A percentile compares a stretch with the other conserved stretches of the same genome.
These are phyloP conservation scores for Carassius auratus DNA, from an alignment of 2,113 vertebrate species.

Conservation along the genomic window DNA sequence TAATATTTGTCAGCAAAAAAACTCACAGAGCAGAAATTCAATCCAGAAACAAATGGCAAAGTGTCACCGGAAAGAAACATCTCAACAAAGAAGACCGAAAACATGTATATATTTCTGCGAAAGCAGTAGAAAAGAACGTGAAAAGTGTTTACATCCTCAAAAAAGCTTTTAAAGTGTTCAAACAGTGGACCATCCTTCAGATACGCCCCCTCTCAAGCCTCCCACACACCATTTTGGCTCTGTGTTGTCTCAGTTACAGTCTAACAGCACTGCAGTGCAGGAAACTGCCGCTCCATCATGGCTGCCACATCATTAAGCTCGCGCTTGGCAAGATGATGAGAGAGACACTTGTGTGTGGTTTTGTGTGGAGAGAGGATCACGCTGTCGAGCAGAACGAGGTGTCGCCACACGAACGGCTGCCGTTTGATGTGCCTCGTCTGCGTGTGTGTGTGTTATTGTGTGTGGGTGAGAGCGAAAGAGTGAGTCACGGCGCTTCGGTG, in stretches of 20 bases:
- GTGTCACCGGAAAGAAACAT: constrained; percentile 42
- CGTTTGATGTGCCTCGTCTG: constrained; percentile 22
- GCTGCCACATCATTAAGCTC: constrained; percentile 57
- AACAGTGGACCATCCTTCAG: constrained; percentile 47
- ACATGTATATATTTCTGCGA: constrained; percentile 13
- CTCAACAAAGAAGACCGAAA: constrained; percentile 42
- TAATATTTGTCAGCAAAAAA: constrained; percentile 48
- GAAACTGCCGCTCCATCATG: constrained; percentile 54
- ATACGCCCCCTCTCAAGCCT: constrained; percentile 31
- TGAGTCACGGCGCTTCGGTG: constrained; percentile 26
- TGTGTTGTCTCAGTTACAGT: constrained; percentile 20
- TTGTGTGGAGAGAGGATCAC: constrained; percentile 40
- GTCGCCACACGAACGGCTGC: constrained; percentile 24
- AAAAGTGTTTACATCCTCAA: constrained; percentile 46
- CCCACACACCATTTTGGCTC: constrained; percentile 51
- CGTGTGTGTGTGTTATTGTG: not conserved
- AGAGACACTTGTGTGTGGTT: constrained; percentile 47
- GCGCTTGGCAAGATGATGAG: constrained; percentile 51
- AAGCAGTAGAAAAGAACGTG: constrained; percentile 8
- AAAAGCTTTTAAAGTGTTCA: constrained; percentile 28
- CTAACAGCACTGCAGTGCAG: constrained; percentile 39
- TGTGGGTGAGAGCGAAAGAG: constrained; percentile 13
- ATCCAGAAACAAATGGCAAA: constrained; percentile 32
- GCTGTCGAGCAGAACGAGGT: constrained; percentile 40
- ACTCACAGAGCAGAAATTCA: constrained; percentile 43